These are phyloP conservation scores for Geodia barretti DNA, from an alignment of 37 sponge, comb jelly and placozoan species.

Conservation along the genomic window DNA sequence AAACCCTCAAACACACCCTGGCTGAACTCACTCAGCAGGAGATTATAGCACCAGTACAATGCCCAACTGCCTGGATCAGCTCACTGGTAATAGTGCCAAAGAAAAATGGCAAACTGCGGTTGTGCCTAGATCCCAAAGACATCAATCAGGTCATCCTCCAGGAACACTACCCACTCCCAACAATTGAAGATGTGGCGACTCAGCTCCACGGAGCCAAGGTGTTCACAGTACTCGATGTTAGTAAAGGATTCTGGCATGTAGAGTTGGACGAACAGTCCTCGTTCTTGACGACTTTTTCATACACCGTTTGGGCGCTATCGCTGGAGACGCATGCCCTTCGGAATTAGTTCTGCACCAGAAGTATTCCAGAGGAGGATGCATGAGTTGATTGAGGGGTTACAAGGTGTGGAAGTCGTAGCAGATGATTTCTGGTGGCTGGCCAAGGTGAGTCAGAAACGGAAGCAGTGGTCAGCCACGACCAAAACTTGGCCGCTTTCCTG, in stretches of 20 bases:
- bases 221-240: conserved; percentile 61
- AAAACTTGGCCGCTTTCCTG: not conserved
- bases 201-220: conserved; percentile 40
- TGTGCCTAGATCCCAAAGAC: conserved; percentile 68
- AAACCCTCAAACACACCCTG: conserved; percentile 12
- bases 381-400: conserved; percentile 38
- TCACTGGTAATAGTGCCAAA: conserved; percentile 45
- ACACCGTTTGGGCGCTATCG: conserved; percentile 52
- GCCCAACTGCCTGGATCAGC: conserved; percentile 61
- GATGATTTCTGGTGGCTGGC: conserved; percentile 42
- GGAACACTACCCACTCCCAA: conserved; percentile 67
- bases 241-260: conserved; percentile 70
- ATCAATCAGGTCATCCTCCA: conserved; percentile 56
- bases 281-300: conserved; percentile 68
- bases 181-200: conserved; percentile 68
- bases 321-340: conserved; percentile 73
- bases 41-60: conserved; percentile 39
- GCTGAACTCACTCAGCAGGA: conserved; percentile 11
- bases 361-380: conserved; percentile 57
- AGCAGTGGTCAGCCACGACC: conserved; percentile 8
- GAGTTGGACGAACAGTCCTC: conserved; percentile 45
- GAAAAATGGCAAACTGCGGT: conserved; percentile 29
- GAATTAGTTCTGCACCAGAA: conserved; percentile 59
- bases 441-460: conserved; percentile 12
- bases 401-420: conserved; percentile 41